Evolutionary conservation across 2,797 vertebrate species (phyloP).

Genomic region (Centropyge bicolor): DNA sequence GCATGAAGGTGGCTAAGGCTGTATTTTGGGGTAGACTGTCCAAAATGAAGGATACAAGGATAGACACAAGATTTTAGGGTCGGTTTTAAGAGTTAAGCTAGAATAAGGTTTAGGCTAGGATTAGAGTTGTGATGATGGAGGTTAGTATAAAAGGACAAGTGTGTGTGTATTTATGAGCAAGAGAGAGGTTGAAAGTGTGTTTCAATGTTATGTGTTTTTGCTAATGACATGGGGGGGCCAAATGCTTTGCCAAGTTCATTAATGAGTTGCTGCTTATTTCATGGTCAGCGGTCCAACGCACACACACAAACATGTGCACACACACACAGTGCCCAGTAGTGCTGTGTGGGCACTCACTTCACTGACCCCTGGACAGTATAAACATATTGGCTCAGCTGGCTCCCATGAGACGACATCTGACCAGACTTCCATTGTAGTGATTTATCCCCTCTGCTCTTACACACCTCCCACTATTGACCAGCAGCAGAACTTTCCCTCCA

Average conservation of each 20-base stretch:
- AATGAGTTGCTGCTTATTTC: slow-evolving; percentile 53
- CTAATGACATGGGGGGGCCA: slow-evolving; percentile 36
- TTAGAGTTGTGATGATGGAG: too few relatives aligned
- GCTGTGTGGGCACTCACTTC: slow-evolving; percentile 44
- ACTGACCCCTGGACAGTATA: slow-evolving; percentile 51
- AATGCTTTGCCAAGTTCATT: slow-evolving; percentile 59
- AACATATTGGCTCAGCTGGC: slow-evolving; percentile 49
- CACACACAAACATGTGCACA: neutral
- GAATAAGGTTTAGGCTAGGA: too few relatives aligned
- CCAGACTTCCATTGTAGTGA: slow-evolving; percentile 54
- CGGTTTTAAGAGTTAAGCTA: too few relatives aligned
- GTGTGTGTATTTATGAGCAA: slow-evolving; percentile 1
- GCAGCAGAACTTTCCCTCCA: slow-evolving; percentile 25
- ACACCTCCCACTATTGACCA: slow-evolving; percentile 24
- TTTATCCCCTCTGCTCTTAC: slow-evolving; percentile 39
- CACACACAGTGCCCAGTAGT: neutral
- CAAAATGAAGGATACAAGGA: too few relatives aligned
- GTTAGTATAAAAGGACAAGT: neutral
- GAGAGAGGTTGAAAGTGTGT: slow-evolving; percentile 5
- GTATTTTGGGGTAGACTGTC: too few relatives aligned
- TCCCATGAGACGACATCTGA: slow-evolving; percentile 56
- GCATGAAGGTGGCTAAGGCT: too few relatives aligned
- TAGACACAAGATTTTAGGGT: too few relatives aligned
- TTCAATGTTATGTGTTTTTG: neutral
- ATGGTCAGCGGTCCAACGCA: slow-evolving; percentile 30